Evolutionary conservation across 2,113 vertebrate genomes (phyloP).

Genomic region (Mormyrus iriodes): DNA sequence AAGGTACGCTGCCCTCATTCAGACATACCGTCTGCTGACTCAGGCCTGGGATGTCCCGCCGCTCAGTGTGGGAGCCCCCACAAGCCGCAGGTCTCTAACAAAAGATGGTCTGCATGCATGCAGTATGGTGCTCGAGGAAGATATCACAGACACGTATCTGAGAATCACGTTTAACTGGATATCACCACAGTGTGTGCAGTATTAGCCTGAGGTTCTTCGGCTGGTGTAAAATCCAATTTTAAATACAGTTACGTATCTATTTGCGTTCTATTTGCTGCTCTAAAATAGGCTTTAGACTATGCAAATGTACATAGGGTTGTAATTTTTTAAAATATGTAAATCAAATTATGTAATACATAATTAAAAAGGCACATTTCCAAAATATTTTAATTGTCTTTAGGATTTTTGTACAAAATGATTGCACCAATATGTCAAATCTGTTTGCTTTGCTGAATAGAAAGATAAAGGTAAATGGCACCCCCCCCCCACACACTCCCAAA

Average conservation of each 20-base stretch:
- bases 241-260: conserved; percentile 4
- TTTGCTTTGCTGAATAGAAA: neutral
- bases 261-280: neutral
- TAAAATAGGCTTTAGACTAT: conserved; percentile 6
- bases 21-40: neutral
- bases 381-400: conserved; percentile 18
- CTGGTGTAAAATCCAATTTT: conserved; percentile 7
- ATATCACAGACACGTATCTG: neutral
- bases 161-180: neutral
- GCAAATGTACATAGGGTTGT: conserved; percentile 9
- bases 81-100: neutral
- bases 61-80: neutral
- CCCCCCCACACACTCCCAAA: neutral
- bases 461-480: neutral
- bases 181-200: neutral
- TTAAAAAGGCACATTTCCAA: conserved; percentile 14
- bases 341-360: conserved; percentile 16
- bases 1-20: neutral
- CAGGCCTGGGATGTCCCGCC: neutral
- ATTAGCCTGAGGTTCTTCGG: neutral
- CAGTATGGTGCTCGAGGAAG: neutral
- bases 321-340: conserved; percentile 11
- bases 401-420: conserved; percentile 5
- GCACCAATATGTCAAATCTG: conserved; percentile 4
- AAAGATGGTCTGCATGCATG: neutral